phyloP scores from a whole-genome alignment of 2,113 vertebrate genomes.

The Natator depressus region DNA sequence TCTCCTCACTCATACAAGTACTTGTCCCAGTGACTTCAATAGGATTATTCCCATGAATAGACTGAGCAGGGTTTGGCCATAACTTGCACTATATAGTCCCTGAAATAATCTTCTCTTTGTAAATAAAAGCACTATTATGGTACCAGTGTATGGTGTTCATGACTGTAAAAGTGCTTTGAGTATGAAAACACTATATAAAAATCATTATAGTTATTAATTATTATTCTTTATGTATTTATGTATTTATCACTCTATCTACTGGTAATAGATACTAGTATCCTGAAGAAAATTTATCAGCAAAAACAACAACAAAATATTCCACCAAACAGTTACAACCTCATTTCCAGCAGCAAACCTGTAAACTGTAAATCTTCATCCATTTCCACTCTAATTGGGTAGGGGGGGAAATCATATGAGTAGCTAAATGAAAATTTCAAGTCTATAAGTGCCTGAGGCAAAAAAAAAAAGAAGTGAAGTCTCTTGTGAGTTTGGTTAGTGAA shows the following conservation, averaged over 20 bases:
- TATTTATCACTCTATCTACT: background rate
- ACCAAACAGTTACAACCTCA: background rate
- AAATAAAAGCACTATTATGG: background rate
- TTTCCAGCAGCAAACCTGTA: constrained; percentile 7
- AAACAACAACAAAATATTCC: background rate
- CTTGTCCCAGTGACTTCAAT: background rate
- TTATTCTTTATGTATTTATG: too few relatives aligned
- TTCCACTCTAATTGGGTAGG: constrained; percentile 33
- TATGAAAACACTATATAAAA: background rate
- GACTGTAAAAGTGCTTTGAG: background rate
- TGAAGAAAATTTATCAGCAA: background rate
- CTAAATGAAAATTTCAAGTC: constrained; percentile 85
- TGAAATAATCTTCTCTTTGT: background rate
- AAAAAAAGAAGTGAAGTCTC: constrained; percentile 78
- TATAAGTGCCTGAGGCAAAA: constrained; percentile 85
- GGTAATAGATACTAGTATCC: background rate
- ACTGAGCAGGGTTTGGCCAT: background rate
- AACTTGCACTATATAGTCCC: background rate
- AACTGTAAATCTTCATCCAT: constrained; percentile 35
- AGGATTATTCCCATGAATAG: background rate
- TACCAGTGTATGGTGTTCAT: background rate
- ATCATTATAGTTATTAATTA: background rate
- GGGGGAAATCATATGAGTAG: constrained; percentile 79
- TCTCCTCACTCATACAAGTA: background rate
- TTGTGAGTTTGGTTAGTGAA: constrained; percentile 83